Percentiles rank a stretch among this genome's conserved stretches.
phyloP scores from a whole-genome alignment of 2,888 invertebrate genomes.

The Actias luna region DNA sequence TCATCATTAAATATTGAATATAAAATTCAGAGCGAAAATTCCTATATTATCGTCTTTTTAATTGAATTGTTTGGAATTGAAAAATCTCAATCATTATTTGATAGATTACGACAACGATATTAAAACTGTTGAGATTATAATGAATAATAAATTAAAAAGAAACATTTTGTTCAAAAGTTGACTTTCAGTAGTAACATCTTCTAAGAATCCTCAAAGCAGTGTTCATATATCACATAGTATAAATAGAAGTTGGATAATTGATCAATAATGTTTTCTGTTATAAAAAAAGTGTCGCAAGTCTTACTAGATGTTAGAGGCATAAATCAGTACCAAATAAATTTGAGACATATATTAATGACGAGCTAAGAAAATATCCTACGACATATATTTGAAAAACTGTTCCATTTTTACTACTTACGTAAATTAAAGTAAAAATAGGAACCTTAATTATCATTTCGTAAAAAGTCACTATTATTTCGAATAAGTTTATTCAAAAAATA shows the following conservation, averaged over 20 bases:
- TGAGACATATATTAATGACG: not conserved
- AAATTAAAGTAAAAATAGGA: constrained; percentile 47
- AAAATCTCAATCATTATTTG: not conserved
- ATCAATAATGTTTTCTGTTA: not conserved
- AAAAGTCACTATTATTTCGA: constrained; percentile 66
- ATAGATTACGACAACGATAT: not conserved
- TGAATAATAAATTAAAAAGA: not conserved
- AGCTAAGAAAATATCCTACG: not conserved
- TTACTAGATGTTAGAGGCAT: not conserved
- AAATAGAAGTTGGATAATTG: not conserved
- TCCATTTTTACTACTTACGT: constrained; percentile 17
- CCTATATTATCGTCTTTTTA: not conserved
- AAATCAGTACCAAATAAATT: not conserved
- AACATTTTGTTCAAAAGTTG: not conserved
- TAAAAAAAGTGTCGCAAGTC: not conserved
- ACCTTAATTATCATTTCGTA: constrained; percentile 76
- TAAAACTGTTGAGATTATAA: constrained; percentile 2
- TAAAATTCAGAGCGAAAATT: constrained; percentile 14
- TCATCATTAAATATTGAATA: constrained; percentile 20
- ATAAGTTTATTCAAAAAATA: constrained; percentile 81
- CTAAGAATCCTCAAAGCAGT: not conserved
- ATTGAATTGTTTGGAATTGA: not conserved
- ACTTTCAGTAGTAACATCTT: not conserved
- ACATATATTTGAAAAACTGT: constrained; percentile 11
- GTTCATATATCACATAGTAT: not conserved